Percentiles rank a stretch among this genome's conserved stretches.
Conservation (phyloP, 2,888 invertebrate genomes). For the Mesoligia furuncula region DNA sequence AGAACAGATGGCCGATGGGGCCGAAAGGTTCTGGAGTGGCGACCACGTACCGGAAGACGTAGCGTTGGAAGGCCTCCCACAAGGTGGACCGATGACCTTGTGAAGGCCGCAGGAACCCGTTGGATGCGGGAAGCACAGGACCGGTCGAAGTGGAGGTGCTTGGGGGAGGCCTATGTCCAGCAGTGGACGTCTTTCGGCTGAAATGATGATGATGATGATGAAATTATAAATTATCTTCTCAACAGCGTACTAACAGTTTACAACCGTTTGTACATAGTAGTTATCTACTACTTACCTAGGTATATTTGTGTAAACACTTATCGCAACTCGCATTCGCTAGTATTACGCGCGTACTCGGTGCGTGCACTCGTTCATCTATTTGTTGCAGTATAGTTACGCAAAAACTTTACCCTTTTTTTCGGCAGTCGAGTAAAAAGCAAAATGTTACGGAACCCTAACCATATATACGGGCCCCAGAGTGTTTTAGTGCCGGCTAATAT, state of each 20-base stretch:
- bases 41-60: no score
- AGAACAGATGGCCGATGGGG: no score
- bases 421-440: neutral
- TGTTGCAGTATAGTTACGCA: neutral
- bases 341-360: neutral
- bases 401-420: neutral
- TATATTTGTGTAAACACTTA: conserved; percentile 4
- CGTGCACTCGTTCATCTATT: conserved; percentile 2
- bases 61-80: no score
- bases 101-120: no score
- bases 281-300: no score
- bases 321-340: conserved; percentile 5
- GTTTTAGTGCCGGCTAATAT: conserved; percentile 73
- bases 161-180: no score
- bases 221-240: neutral
- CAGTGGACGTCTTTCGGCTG: no score
- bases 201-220: no score
- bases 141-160: no score
- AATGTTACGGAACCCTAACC: conserved; percentile 81
- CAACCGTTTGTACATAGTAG: neutral
- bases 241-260: conserved; percentile 4
- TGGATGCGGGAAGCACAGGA: no score
- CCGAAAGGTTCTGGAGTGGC: no score
- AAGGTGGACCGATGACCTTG: no score
- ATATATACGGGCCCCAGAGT: conserved; percentile 75